Evolutionary conservation across 2,113 vertebrate genomes (phyloP).

Genomic region (Aegotheles bennettii): DNA sequence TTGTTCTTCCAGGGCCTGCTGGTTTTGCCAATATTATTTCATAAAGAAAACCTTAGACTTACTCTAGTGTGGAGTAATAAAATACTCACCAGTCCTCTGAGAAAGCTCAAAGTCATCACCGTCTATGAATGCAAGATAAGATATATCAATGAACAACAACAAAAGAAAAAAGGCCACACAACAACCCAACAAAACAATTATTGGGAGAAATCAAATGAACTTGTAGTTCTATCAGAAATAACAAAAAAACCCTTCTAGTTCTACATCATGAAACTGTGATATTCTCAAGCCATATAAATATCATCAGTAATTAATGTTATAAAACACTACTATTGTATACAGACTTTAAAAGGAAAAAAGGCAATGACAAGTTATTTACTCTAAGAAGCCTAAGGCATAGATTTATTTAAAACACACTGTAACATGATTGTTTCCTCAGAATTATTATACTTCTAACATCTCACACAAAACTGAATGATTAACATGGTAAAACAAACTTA

Average conservation of each 20-base stretch:
- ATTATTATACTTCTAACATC: not conserved
- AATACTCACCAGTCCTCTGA: not conserved
- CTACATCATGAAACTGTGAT: not conserved
- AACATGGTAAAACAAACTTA: conserved; percentile 22
- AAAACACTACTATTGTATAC: not conserved
- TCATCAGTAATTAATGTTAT: not conserved
- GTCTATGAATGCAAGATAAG: not conserved
- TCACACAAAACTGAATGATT: not conserved
- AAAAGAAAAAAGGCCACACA: fast-evolving
- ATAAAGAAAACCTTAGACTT: not conserved
- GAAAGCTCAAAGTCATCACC: not conserved
- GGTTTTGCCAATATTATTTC: not conserved
- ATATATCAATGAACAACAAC: not conserved
- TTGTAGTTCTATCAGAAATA: not conserved
- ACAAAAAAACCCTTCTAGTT: not conserved
- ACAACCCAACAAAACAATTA: not conserved
- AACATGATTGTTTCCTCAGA: not conserved
- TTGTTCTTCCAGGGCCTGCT: not conserved
- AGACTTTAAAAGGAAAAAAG: not conserved
- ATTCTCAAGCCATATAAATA: not conserved
- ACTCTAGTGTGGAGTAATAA: not conserved
- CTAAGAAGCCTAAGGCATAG: not conserved
- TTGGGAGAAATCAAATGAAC: not conserved
- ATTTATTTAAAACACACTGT: not conserved
- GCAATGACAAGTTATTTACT: not conserved